A percentile compares a stretch with the other conserved stretches of the same genome.
Evolutionary conservation across 1,140 invertebrate species (phyloP).

Genomic region (Episyrphus balteatus): DNA sequence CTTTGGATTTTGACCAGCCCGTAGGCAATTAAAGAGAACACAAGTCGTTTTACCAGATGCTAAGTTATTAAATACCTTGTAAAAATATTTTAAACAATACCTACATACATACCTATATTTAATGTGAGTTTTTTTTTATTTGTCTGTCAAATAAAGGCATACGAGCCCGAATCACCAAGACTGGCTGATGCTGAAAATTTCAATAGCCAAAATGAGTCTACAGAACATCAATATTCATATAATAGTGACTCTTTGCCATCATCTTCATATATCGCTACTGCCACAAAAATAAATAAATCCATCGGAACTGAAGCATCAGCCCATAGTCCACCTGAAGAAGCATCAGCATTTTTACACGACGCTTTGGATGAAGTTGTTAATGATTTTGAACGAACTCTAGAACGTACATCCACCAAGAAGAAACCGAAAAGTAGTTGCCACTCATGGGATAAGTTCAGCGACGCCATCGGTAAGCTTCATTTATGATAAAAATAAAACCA

Average conservation of each 20-base stretch:
- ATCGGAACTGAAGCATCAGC: slow-evolving; percentile 7
- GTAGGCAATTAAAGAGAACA: too few species aligned
- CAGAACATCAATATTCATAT: too few species aligned
- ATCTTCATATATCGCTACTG: not conserved
- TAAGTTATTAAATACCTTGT: too few species aligned
- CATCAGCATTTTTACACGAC: slow-evolving; percentile 30
- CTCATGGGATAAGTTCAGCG: not conserved
- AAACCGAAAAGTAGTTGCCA: slow-evolving; percentile 4
- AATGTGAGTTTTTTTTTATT: not conserved
- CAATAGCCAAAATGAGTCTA: too few species aligned
- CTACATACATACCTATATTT: too few species aligned
- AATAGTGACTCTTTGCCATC: not conserved
- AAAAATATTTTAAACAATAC: too few species aligned
- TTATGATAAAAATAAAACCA: too few species aligned
- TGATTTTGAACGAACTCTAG: slow-evolving; percentile 63
- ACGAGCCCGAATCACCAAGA: slow-evolving; percentile 31
- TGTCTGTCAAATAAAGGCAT: slow-evolving; percentile 15
- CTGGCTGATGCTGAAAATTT: not conserved
- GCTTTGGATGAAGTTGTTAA: slow-evolving; percentile 52
- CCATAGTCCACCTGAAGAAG: slow-evolving; percentile 30
- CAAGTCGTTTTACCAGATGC: too few species aligned
- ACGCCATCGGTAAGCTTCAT: not conserved
- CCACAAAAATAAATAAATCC: not conserved
- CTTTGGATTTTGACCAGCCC: too few species aligned
- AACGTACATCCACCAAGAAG: slow-evolving; percentile 37